A percentile compares a stretch with the other conserved stretches of the same genome.
Conservation (phyloP, 1,140 invertebrate species). For the Drosophila subobscura region DNA sequence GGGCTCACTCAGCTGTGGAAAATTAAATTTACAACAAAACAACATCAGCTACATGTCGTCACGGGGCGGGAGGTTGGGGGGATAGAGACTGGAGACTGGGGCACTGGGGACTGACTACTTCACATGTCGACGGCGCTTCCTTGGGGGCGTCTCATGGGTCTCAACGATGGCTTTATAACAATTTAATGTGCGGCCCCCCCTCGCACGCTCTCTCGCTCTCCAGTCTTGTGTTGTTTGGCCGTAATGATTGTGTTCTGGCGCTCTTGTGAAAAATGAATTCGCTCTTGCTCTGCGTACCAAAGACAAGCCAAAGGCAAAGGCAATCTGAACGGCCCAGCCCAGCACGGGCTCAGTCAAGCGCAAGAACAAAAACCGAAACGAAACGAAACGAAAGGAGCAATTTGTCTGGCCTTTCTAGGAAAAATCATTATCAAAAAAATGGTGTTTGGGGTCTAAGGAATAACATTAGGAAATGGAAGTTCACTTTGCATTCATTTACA, state of each 20-base stretch:
- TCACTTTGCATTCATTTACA: slow-evolving; percentile 36
- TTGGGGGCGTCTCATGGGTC: slow-evolving; percentile 21
- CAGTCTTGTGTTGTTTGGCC: slow-evolving; percentile 17
- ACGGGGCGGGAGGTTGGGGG: not conserved
- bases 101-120: slow-evolving; percentile 11
- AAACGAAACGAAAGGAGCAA: slow-evolving; percentile 34
- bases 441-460: slow-evolving; percentile 9
- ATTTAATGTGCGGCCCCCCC: slow-evolving; percentile 60
- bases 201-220: too few relatives aligned
- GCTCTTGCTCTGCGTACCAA: slow-evolving; percentile 22
- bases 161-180: slow-evolving; percentile 73
- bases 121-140: slow-evolving; percentile 39
- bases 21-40: slow-evolving; percentile 78
- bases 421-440: slow-evolving; percentile 50
- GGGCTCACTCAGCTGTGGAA: slow-evolving; percentile 46
- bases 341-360: too few relatives aligned
- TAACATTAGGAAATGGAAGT: slow-evolving; percentile 1
- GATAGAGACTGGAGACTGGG: not conserved
- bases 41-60: slow-evolving; percentile 64
- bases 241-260: slow-evolving; percentile 27
- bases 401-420: slow-evolving; percentile 61
- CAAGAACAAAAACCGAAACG: slow-evolving; percentile 17
- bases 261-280: slow-evolving; percentile 69
- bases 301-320: slow-evolving; percentile 1
- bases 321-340: slow-evolving; percentile 14